Evolutionary conservation across 2,888 invertebrate genomes (phyloP), one percentile per base, ranked within the genome.

Genomic region (Tetranychus piercei): DNA sequence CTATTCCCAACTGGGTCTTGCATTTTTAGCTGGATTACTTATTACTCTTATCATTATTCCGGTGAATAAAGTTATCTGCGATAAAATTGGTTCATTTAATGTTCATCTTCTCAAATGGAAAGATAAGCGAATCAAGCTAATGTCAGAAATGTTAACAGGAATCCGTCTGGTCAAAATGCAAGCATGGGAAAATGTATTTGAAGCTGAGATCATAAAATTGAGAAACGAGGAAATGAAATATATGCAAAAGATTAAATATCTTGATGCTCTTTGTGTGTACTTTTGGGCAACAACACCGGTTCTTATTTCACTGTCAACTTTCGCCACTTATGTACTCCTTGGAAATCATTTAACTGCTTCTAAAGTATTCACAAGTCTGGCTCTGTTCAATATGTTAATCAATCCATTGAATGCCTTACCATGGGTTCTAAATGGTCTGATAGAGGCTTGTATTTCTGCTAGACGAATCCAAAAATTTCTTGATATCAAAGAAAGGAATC

Each of bases 261-360:
- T 99, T 78, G 97, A 99, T 84, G 97, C 97, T 0, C 84, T 94
- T 76, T 99, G 97, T 83, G 97, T 99, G 18, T 97, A 93, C 82
- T 90, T 99, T 82, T 99, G 97, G 97, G 97, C 97, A 0, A 93
- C 94, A 0, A 96, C 96, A 8, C 97, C 97, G 0, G 91, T 96
- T 44, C 82, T 93, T 23, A 91, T 93, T 80, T 89, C 92, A 2
- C 87, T 92, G 76, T 84, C 92, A 11, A 93, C 92, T 0, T 90
- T 94, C 80, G 87, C 88, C 18, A 88, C 89, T 8, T 92, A 90
- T 80, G 88, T 88, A 44, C 82, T 90, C n/a, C 81, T 91, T 78
- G 89, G 92, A 76, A 86, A 90, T 84, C 79, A 87, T 72, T 85
- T 97, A 11, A 89, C 89, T 72, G 94, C 96, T 3, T 89, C 94